These are phyloP conservation scores for Phanerotoma sp. DNA, from an alignment of 2,888 invertebrate species.

Conservation along the genomic window DNA sequence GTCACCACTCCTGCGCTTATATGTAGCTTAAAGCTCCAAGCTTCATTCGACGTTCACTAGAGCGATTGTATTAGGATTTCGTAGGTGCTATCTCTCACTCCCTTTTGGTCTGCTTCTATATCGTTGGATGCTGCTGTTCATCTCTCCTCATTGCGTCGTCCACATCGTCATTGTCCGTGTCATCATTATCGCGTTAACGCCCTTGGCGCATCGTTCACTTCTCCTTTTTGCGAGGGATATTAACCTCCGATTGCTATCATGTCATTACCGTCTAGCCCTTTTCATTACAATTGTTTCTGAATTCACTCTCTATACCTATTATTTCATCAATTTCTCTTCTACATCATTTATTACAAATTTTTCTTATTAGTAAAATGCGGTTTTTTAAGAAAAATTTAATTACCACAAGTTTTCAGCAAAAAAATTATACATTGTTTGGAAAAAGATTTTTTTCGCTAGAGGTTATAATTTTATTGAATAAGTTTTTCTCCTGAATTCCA, in stretches of 20 bases:
- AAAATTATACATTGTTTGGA: too few relatives aligned
- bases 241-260: background rate
- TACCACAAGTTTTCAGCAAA: too few relatives aligned
- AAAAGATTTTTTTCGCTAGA: too few relatives aligned
- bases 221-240: slow-evolving; percentile 3
- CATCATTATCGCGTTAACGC: slow-evolving; percentile 26
- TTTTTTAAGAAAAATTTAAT: too few relatives aligned
- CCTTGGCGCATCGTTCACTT: slow-evolving; percentile 5
- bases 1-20: slow-evolving; percentile 39
- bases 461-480: too few relatives aligned
- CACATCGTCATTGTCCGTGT: slow-evolving; percentile 29
- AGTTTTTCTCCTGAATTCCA: too few relatives aligned
- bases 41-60: slow-evolving; percentile 23
- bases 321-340: background rate
- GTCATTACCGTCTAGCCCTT: background rate
- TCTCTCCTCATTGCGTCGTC: slow-evolving; percentile 16
- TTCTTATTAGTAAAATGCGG: too few relatives aligned
- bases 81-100: slow-evolving; percentile 33
- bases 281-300: background rate
- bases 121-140: slow-evolving; percentile 8
- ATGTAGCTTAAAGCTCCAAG: slow-evolving; percentile 22
- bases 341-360: background rate
- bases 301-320: background rate
- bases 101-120: slow-evolving; percentile 1
- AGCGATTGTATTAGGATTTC: slow-evolving; percentile 49